These are phyloP conservation scores for Elymnias hypermnestra DNA, from an alignment of 1,140 invertebrate genomes.

Conservation along the genomic window DNA sequence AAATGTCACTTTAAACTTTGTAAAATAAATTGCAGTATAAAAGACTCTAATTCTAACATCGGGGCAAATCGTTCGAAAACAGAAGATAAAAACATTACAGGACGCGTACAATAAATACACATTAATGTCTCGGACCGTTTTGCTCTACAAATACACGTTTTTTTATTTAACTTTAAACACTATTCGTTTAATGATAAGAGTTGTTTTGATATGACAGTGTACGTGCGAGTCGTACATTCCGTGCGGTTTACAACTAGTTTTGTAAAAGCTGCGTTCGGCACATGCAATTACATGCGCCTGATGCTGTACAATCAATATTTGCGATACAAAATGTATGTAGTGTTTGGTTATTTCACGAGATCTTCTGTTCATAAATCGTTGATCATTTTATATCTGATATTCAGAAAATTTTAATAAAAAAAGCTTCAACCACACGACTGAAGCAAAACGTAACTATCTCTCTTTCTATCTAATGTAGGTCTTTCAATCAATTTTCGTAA, in stretches of 20 bases:
- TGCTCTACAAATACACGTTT: constrained; percentile 39
- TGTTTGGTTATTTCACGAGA: constrained; percentile 41
- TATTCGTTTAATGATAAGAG: constrained; percentile 11
- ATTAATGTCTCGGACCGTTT: constrained; percentile 71
- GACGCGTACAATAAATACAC: constrained; percentile 72
- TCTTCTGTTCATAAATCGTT: constrained; percentile 12
- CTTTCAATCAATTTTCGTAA: too few relatives aligned
- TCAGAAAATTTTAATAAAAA: too few relatives aligned
- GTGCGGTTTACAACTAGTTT: constrained; percentile 69
- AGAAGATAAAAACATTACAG: constrained; percentile 73
- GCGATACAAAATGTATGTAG: constrained; percentile 50
- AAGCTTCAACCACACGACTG: too few relatives aligned
- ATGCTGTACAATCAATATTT: constrained; percentile 67
- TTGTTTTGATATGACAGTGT: too few relatives aligned
- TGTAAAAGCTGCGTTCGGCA: constrained; percentile 67
- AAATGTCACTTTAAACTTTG: constrained; percentile 18
- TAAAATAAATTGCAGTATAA: constrained; percentile 18
- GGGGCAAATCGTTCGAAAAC: constrained; percentile 45
- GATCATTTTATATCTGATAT: too few relatives aligned
- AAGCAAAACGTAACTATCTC: too few relatives aligned
- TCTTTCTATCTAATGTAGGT: too few relatives aligned
- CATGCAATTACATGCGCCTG: constrained; percentile 70
- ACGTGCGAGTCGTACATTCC: constrained; percentile 36
- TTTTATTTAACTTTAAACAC: constrained; percentile 2
- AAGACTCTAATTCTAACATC: constrained; percentile 27